Evolutionary conservation across 2,888 invertebrate species (phyloP), one percentile per base, ranked within the genome.

Genomic region (Ochlodes sylvanus): DNA sequence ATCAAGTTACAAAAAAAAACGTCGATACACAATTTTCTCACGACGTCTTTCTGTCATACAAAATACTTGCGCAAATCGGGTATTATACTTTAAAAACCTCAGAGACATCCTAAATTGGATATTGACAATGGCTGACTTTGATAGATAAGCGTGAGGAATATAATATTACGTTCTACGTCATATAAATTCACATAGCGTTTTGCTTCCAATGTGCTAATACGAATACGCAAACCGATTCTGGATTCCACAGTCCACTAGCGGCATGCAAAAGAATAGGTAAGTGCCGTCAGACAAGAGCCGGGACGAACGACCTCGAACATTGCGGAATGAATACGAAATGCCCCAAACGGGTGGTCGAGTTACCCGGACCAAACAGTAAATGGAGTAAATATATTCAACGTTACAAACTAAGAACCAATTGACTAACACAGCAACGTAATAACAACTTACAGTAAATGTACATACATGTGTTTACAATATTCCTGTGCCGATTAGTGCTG

Each of bases 231-330:
- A 72, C 77, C 71, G 89, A 88, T 89, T 92, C 81, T 69, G 78
- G 82, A 87, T 85, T 83, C 76, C 72, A 73, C 77, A n/a, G n/a
- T n/a, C n/a, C n/a, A n/a, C n/a, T 70, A 77, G 82, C 83, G 86
- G 85, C 81, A 82, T 81, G 84, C 84, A 81, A 85, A 87, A 88
- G 87, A 84, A 86, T 87, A 84, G 79, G 79, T 79, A 84, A 80
- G 79, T 79, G 77, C 80, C 80, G 80, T 83, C 81, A 83, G 82
- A 80, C 88, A 78, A 90, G 88, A 85, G 77, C 92, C 92, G 92
- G 92, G 92, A 89, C 90, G 90, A 93, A 93, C 90, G 92, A 92
- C 92, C 92, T 92, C 88, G 76, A 84, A 64, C 77, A 76, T 75
- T 79, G 85, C 86, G 79, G 79, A 84, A 78, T 84, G 92, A 92